Evolutionary conservation across 1,140 invertebrate genomes (phyloP).

Genomic region (Heliconius himera): DNA sequence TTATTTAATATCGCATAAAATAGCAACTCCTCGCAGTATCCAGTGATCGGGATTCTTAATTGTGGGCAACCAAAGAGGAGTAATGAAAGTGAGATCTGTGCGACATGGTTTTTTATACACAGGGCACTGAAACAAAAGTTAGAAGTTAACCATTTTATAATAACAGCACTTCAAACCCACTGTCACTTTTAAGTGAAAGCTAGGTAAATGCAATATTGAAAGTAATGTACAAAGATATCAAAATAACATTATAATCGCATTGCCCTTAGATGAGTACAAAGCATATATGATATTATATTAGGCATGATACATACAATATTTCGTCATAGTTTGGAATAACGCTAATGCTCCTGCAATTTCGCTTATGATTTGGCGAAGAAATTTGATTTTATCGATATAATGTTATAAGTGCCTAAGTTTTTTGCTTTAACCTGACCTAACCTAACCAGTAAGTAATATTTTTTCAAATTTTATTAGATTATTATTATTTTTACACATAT

Average conservation of each 20-base stretch:
- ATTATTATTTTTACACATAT: no score
- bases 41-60: slow-evolving; percentile 90
- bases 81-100: slow-evolving; percentile 91
- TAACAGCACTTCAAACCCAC: background rate
- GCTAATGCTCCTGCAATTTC: background rate
- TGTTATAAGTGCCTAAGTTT: background rate
- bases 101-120: slow-evolving; percentile 93
- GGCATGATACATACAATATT: no score
- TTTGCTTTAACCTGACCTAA: no score
- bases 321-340: background rate
- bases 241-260: background rate
- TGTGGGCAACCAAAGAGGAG: slow-evolving; percentile 87
- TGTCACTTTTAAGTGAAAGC: background rate
- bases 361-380: background rate
- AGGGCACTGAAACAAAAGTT: slow-evolving; percentile 85
- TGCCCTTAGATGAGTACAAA: background rate
- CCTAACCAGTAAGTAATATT: no score
- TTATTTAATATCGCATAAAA: slow-evolving; percentile 93
- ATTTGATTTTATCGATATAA: no score
- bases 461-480: no score
- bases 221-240: background rate
- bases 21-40: slow-evolving; percentile 91
- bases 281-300: background rate
- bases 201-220: background rate
- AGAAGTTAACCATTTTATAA: slow-evolving; percentile 21